Conservation (phyloP, 2,113 vertebrate genomes). For the Genyomyrus donnyi region DNA sequence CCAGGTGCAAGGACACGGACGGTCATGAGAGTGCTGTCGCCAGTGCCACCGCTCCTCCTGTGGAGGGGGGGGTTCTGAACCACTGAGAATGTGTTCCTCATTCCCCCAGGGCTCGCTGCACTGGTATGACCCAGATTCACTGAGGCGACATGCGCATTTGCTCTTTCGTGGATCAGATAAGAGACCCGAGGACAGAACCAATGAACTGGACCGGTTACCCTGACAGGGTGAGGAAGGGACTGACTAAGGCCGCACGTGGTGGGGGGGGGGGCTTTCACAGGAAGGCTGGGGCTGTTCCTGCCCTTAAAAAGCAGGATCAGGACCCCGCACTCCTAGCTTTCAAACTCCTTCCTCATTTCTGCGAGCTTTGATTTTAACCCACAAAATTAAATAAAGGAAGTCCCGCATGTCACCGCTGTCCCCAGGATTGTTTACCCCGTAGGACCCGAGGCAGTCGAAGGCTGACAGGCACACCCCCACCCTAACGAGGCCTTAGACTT, state of each 20-base stretch:
- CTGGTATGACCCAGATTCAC: constrained; percentile 35
- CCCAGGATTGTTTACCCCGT: not conserved
- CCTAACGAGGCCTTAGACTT: not conserved
- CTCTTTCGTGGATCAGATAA: not conserved
- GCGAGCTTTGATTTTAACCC: not conserved
- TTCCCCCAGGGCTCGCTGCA: constrained; percentile 33
- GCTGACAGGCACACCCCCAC: not conserved
- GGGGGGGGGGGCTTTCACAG: not conserved
- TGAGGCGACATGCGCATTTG: not conserved
- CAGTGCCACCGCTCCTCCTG: constrained; percentile 6
- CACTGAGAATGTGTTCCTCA: constrained; percentile 35
- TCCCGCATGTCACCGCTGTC: not conserved
- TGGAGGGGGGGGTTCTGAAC: constrained; percentile 10
- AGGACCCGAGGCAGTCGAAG: not conserved
- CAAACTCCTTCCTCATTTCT: not conserved
- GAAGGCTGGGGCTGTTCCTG: not conserved
- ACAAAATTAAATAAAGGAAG: not conserved
- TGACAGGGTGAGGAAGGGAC: not conserved
- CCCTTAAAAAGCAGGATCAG: not conserved
- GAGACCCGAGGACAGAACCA: not conserved
- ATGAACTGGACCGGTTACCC: not conserved
- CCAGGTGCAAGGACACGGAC: constrained; percentile 20
- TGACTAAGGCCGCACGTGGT: not conserved
- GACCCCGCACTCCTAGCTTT: not conserved
- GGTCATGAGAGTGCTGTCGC: not conserved